Percentiles rank a stretch among this genome's conserved stretches.
These are phyloP conservation scores for Platysternon megacephalum DNA, from an alignment of 2,113 vertebrate genomes.

Conservation along the genomic window DNA sequence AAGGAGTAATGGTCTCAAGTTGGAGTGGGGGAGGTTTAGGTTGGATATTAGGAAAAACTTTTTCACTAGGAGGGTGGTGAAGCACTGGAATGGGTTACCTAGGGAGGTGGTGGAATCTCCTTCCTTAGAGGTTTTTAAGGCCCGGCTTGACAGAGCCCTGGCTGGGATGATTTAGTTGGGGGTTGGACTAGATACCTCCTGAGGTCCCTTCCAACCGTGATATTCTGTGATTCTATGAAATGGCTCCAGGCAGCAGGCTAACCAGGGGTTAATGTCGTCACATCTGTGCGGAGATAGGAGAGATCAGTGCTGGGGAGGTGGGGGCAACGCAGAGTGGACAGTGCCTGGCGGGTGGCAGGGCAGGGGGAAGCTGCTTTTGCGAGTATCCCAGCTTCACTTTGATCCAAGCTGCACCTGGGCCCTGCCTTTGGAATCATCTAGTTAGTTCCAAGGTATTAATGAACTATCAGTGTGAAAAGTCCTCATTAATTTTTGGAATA, in stretches of 20 bases:
- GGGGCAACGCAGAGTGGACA: not conserved
- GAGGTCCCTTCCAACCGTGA: no score
- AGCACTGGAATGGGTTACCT: no score
- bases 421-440: not conserved
- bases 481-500: conserved; percentile 53
- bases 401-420: accelerated
- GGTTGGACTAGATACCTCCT: no score
- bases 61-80: no score
- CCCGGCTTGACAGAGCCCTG: no score
- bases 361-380: not conserved
- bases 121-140: no score
- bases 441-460: not conserved
- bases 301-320: not conserved
- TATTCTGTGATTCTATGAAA: no score
- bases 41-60: no score
- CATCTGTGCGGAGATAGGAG: not conserved
- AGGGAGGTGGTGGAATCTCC: no score
- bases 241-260: not conserved
- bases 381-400: not conserved
- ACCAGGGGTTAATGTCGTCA: not conserved
- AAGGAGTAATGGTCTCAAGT: no score
- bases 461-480: conserved; percentile 20
- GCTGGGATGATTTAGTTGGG: no score
- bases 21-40: no score
- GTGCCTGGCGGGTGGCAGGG: not conserved